Conservation (phyloP, 2,113 vertebrate genomes). For the Tyrannus savana region DNA sequence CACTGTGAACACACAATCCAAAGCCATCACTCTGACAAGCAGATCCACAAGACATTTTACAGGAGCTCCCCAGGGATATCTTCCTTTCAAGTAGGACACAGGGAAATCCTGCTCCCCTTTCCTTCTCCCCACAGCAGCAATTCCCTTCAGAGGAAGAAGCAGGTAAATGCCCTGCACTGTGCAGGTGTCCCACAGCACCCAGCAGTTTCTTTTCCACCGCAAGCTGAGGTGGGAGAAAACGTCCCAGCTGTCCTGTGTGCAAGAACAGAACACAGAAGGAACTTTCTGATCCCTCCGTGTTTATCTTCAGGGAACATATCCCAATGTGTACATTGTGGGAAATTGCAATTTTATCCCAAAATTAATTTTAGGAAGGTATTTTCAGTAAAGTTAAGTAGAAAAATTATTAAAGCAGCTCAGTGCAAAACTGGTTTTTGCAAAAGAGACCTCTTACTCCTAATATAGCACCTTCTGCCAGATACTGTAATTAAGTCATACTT, state of each 20-base stretch:
- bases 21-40: neutral
- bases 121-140: neutral
- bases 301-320: neutral
- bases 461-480: neutral
- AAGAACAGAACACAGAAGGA: neutral
- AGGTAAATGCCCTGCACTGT: neutral
- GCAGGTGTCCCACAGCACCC: neutral
- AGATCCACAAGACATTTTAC: neutral
- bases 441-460: neutral
- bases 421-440: neutral
- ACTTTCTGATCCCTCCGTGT: neutral
- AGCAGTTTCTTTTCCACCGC: neutral
- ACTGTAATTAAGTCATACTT: conserved; percentile 39
- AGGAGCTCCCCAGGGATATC: neutral
- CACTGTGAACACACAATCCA: neutral
- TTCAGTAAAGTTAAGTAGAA: neutral
- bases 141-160: neutral
- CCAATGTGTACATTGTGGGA: neutral
- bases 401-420: neutral
- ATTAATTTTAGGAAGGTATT: neutral
- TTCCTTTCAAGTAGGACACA: neutral
- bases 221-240: neutral
- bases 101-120: neutral
- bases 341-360: neutral
- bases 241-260: neutral